phyloP scores from a whole-genome alignment of 2,113 vertebrate genomes.

The Poecilia latipinna region DNA sequence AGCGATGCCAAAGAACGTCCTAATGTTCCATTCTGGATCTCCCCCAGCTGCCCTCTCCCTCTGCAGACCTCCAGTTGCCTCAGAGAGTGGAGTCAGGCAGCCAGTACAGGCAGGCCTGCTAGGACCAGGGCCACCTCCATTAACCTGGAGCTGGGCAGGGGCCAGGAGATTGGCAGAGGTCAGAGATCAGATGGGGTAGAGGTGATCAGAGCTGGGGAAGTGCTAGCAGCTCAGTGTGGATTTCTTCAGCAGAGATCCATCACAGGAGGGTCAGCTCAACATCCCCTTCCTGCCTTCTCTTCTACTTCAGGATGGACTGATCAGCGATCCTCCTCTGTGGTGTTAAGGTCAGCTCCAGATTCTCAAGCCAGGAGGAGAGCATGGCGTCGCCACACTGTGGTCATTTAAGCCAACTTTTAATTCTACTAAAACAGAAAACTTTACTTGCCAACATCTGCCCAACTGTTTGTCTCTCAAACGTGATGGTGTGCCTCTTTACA shows the following conservation, averaged over 20 bases:
- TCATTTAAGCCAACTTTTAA: conserved; percentile 69
- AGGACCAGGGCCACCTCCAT: conserved; percentile 69
- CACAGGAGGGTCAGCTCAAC: conserved; percentile 8
- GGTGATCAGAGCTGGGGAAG: conserved; percentile 45
- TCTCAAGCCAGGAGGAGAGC: conserved; percentile 82
- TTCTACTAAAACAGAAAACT: conserved; percentile 28
- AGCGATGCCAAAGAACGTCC: conserved; percentile 13
- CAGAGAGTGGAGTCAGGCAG: conserved; percentile 12
- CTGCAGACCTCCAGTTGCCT: conserved; percentile 1
- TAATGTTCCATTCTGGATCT: conserved; percentile 53
- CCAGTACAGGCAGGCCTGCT: neutral
- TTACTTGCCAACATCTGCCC: conserved; percentile 19
- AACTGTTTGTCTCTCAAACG: neutral
- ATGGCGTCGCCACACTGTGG: conserved; percentile 88
- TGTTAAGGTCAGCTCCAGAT: conserved; percentile 79
- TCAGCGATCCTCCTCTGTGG: conserved; percentile 74
- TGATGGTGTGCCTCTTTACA: neutral
- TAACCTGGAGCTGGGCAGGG: conserved; percentile 62
- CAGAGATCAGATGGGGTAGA: conserved; percentile 39
- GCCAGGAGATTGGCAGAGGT: conserved; percentile 25
- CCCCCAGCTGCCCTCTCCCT: conserved; percentile 33
- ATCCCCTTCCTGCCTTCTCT: conserved; percentile 13
- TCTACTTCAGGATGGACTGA: conserved; percentile 27
- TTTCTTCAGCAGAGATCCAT: conserved; percentile 6
- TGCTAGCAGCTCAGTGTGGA: conserved; percentile 1